Evolutionary conservation across 2,113 vertebrate species (phyloP), one percentile per base, ranked within the genome.

Genomic region (Diadophis punctatus): DNA sequence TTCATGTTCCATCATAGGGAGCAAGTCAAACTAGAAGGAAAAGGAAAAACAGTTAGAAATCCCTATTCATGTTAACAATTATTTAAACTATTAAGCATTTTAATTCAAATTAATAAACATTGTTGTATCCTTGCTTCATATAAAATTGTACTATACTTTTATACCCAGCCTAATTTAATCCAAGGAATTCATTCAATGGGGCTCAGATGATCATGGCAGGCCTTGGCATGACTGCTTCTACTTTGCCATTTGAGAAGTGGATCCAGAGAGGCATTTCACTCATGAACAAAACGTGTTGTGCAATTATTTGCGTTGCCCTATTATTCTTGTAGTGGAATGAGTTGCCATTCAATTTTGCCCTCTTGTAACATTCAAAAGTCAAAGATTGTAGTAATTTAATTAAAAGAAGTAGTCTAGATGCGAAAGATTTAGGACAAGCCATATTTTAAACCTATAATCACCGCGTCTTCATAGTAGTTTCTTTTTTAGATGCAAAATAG

Each of bases 121-220:
- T 0, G 2, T 25, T 86, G 10, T 11, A 46, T 48, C 10, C 22
- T 48, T 85, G n/a, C n/a, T 18, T 20, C 16, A 8, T 39, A 80
- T 74, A 20, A 20, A 80, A 80, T 2, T 8, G 68, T 8, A 20
- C 68, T 39, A 80, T 80, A 8, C 2, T 80, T 39, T 39, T 80
- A 6, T 8, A 39, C n/a, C 6, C 3, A 20, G 14, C 2, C 68
- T 80, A 80, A 80, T 80, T 39, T 80, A 80, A 74, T 1, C 6
- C 14, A 74, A 74, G n/a, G n/a, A 39, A 80, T 80, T 68, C 12
- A 16, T 68, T 68, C 60, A 14, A 14, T 68, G 63, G 30, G 0
- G 0, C 63, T n/a, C n/a, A 34, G 14, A 8, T 34, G 14, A 74
- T 74, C 0, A 0, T 34, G n/a, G 0, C 14, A 34, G n/a, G 2